phyloP scores from a whole-genome alignment of 2,797 vertebrate species.

The Hydrolagus colliei region DNA sequence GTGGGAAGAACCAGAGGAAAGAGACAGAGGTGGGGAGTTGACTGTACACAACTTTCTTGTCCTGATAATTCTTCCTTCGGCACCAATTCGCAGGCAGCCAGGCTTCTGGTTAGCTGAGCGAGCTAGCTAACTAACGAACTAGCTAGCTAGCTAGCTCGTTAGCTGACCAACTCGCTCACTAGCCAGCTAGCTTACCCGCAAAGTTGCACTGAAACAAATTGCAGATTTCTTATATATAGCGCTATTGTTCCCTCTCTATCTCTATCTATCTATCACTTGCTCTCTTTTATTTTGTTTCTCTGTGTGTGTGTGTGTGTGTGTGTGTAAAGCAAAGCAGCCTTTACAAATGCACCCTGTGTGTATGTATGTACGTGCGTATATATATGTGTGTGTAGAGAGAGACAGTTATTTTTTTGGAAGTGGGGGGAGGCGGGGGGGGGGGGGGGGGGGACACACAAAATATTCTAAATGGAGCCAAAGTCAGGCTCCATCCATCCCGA shows the following conservation, averaged over 20 bases:
- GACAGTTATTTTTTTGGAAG: too few species aligned
- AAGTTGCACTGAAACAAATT: slow-evolving; percentile 21
- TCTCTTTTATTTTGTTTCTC: slow-evolving; percentile 13
- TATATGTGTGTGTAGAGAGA: too few species aligned
- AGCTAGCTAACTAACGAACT: too few species aligned
- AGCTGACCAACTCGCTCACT: too few species aligned
- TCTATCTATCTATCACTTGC: neutral
- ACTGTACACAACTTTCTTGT: slow-evolving; percentile 53
- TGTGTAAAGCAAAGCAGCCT: neutral
- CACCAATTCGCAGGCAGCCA: slow-evolving; percentile 25
- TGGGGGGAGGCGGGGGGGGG: neutral
- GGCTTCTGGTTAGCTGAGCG: neutral
- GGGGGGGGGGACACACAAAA: neutral
- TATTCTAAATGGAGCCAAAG: slow-evolving; percentile 20
- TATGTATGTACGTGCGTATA: too few species aligned
- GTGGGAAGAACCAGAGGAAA: slow-evolving; percentile 60
- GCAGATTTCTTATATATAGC: too few species aligned
- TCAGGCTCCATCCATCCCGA: slow-evolving; percentile 56
- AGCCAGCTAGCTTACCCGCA: neutral
- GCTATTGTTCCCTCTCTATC: slow-evolving; percentile 2
- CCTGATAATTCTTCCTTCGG: slow-evolving; percentile 34
- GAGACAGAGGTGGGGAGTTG: slow-evolving; percentile 48
- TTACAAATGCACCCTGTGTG: neutral
- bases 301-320: too few species aligned
- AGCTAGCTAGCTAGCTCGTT: too few species aligned